These are phyloP conservation scores for Cosmia trapezina DNA, from an alignment of 2,888 invertebrate species.

Conservation along the genomic window DNA sequence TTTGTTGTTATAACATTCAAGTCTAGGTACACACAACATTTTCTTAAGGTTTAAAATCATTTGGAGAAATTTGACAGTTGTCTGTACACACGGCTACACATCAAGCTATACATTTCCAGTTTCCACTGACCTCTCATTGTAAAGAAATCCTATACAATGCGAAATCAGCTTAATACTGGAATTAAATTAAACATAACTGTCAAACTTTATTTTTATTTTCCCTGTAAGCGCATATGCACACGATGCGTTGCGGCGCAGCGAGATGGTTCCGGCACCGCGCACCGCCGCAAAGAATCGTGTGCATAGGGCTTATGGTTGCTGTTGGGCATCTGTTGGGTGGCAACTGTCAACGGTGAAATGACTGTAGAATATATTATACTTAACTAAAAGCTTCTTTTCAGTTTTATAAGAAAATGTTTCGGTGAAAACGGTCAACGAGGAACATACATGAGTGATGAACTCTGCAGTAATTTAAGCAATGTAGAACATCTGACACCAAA, in stretches of 20 bases:
- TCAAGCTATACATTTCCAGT: too few relatives aligned
- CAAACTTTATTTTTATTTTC: neutral
- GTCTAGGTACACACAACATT: too few relatives aligned
- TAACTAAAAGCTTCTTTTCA: slow-evolving; percentile 24
- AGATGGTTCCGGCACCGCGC: too few relatives aligned
- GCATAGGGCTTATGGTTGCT: neutral
- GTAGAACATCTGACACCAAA: slow-evolving; percentile 5
- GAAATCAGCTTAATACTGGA: too few relatives aligned
- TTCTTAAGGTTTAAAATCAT: too few relatives aligned
- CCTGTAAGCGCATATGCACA: too few relatives aligned
- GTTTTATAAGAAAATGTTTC: slow-evolving; percentile 55
- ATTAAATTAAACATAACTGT: neutral
- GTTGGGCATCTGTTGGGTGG: neutral
- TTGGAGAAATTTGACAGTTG: too few relatives aligned
- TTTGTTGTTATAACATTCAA: neutral
- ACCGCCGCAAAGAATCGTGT: too few relatives aligned
- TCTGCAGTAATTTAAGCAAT: neutral
- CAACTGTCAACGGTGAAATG: neutral
- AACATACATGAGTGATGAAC: slow-evolving; percentile 1
- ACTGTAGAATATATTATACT: neutral
- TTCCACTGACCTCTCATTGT: too few relatives aligned
- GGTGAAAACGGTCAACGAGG: slow-evolving; percentile 18
- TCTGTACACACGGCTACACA: too few relatives aligned
- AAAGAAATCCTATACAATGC: too few relatives aligned
- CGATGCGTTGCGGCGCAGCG: too few relatives aligned